phyloP scores from a whole-genome alignment of 1,140 invertebrate species.

The Leptinotarsa defecta region DNA sequence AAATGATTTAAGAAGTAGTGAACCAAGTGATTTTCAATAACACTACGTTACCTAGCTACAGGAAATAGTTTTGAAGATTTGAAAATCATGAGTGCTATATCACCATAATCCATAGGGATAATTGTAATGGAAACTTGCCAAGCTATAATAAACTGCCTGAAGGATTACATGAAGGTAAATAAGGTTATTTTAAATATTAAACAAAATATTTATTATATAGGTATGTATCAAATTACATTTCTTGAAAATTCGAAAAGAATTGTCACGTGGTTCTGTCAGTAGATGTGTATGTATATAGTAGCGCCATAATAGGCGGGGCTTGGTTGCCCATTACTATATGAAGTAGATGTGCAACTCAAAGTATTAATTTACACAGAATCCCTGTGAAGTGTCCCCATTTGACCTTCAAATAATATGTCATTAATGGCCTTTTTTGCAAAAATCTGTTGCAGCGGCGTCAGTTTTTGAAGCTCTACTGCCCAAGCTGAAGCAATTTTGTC shows the following conservation, averaged over 20 bases:
- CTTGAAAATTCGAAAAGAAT: not conserved
- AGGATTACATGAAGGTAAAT: slow-evolving; percentile 3
- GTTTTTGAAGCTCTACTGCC: not conserved
- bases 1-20: too few relatives aligned
- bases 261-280: not conserved
- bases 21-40: too few relatives aligned
- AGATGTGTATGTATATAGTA: too few relatives aligned
- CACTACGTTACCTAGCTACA: slow-evolving; percentile 31
- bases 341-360: not conserved
- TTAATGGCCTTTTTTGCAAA: not conserved
- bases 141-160: not conserved
- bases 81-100: slow-evolving; percentile 28
- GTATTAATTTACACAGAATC: not conserved
- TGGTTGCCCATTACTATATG: not conserved
- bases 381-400: not conserved
- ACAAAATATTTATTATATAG: not conserved
- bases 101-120: slow-evolving; percentile 14
- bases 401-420: not conserved
- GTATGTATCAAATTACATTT: not conserved
- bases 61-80: slow-evolving; percentile 34
- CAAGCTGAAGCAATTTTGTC: not conserved
- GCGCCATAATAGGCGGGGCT: too few relatives aligned
- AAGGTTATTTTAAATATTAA: not conserved
- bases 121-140: slow-evolving; percentile 27
- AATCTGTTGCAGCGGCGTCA: not conserved